Percentiles rank a stretch among this genome's conserved stretches.
Conservation (phyloP, 2,888 invertebrate species). For the Trachelus iudaicus region DNA sequence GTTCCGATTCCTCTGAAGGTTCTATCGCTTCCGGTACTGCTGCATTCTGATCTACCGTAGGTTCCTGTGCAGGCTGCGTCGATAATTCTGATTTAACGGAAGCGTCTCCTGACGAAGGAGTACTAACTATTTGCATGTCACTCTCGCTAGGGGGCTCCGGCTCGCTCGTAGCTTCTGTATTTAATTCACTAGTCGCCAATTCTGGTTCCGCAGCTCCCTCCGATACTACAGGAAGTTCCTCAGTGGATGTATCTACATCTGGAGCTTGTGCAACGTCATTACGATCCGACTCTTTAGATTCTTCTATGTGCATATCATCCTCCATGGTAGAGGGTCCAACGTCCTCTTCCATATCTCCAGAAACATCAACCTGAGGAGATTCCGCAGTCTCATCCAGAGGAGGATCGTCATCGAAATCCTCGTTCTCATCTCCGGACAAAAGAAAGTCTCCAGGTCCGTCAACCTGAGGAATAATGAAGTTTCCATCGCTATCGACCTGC, state of each 20-base stretch:
- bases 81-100: slow-evolving; percentile 24
- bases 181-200: slow-evolving; percentile 15
- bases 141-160: slow-evolving; percentile 27
- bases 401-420: slow-evolving; percentile 21
- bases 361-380: slow-evolving; percentile 7
- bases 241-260: neutral
- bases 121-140: slow-evolving; percentile 29
- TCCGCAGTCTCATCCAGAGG: slow-evolving; percentile 15
- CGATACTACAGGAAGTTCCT: slow-evolving; percentile 13
- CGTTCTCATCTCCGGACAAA: slow-evolving; percentile 51
- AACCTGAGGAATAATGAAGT: slow-evolving; percentile 61
- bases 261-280: neutral
- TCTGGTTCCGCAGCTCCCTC: slow-evolving; percentile 24
- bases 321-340: slow-evolving; percentile 17
- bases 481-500: slow-evolving; percentile 62
- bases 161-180: slow-evolving; percentile 27
- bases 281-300: neutral
- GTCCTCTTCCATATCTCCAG: slow-evolving; percentile 41
- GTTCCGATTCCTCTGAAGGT: neutral
- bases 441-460: slow-evolving; percentile 56
- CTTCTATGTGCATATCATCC: neutral
- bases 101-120: slow-evolving; percentile 22
- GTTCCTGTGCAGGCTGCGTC: slow-evolving; percentile 6
- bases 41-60: slow-evolving; percentile 1
- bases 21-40: neutral